Percentiles rank a stretch among this genome's conserved stretches.
phyloP scores from a whole-genome alignment of 1,140 invertebrate species.

The Drosophila bipectinata region DNA sequence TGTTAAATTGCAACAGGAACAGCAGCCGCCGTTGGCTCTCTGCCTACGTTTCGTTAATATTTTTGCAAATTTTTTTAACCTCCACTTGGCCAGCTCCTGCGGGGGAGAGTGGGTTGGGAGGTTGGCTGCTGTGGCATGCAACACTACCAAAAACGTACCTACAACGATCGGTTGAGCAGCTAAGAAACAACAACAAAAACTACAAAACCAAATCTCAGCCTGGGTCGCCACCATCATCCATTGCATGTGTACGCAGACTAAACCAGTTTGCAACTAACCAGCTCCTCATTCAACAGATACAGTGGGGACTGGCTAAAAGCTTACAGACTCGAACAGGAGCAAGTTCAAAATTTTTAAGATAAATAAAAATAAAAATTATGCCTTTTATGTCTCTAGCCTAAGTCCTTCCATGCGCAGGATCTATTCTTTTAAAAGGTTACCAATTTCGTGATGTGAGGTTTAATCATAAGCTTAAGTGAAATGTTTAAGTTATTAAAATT shows the following conservation, averaged over 20 bases:
- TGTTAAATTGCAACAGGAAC: conserved; percentile 40
- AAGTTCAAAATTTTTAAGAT: not conserved
- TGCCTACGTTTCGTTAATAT: conserved; percentile 80
- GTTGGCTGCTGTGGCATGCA: conserved; percentile 37
- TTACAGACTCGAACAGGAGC: not conserved
- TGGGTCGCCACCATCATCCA: conserved; percentile 49
- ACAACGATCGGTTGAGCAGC: conserved; percentile 42
- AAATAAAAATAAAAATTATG: too few species aligned
- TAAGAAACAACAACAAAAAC: conserved; percentile 17
- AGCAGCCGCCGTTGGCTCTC: conserved; percentile 56
- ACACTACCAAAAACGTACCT: conserved; percentile 60
- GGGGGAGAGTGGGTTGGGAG: conserved; percentile 30
- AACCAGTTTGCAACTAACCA: conserved; percentile 60
- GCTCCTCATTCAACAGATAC: conserved; percentile 44
- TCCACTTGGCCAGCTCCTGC: conserved; percentile 73
- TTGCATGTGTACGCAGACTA: conserved; percentile 61
- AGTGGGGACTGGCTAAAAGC: not conserved
- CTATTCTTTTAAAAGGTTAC: too few species aligned
- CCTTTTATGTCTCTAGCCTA: too few species aligned
- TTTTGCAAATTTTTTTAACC: conserved; percentile 81
- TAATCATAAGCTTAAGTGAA: not conserved
- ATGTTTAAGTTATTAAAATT: too few species aligned
- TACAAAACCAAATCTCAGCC: conserved; percentile 50
- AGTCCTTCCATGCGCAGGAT: too few species aligned
- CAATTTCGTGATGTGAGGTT: not conserved